These are phyloP conservation scores for Thalassophryne amazonica DNA, from an alignment of 2,797 vertebrate genomes.

Conservation along the genomic window DNA sequence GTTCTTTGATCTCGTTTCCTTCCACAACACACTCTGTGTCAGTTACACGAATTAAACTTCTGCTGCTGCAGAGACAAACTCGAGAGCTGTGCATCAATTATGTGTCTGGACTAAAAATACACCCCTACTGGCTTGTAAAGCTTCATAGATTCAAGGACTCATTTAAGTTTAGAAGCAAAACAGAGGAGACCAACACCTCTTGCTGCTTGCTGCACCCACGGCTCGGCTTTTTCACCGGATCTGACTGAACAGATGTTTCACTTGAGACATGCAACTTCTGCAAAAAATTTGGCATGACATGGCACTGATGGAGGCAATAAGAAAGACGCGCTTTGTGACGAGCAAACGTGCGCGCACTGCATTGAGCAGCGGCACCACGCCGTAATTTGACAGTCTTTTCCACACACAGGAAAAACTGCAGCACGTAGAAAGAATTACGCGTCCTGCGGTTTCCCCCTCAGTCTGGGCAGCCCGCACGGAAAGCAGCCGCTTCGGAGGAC, in stretches of 20 bases:
- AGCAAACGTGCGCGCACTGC: constrained; percentile 5
- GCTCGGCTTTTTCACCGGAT: neutral
- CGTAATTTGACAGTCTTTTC: neutral
- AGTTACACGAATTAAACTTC: too few relatives aligned
- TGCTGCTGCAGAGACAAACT: constrained; percentile 29
- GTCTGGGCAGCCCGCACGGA: constrained; percentile 14
- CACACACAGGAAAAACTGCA: constrained; percentile 3
- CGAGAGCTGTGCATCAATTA: constrained; percentile 22
- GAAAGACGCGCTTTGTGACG: neutral
- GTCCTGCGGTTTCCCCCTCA: constrained; percentile 19
- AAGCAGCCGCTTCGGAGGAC: constrained; percentile 31
- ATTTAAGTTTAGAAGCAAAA: too few relatives aligned
- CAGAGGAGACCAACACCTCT: too few relatives aligned
- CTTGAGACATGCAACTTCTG: neutral
- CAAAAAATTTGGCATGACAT: neutral
- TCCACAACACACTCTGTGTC: too few relatives aligned
- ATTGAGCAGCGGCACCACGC: constrained; percentile 1
- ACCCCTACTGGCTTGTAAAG: neutral
- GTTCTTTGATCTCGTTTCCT: neutral
- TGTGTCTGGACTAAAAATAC: constrained; percentile 6
- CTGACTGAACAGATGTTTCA: neutral
- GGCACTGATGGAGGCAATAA: neutral
- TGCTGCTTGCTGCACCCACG: too few relatives aligned
- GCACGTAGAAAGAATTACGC: constrained; percentile 27
- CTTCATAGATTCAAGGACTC: too few relatives aligned